Conservation (phyloP, 2,113 vertebrate species). For the Malurus melanocephalus region DNA sequence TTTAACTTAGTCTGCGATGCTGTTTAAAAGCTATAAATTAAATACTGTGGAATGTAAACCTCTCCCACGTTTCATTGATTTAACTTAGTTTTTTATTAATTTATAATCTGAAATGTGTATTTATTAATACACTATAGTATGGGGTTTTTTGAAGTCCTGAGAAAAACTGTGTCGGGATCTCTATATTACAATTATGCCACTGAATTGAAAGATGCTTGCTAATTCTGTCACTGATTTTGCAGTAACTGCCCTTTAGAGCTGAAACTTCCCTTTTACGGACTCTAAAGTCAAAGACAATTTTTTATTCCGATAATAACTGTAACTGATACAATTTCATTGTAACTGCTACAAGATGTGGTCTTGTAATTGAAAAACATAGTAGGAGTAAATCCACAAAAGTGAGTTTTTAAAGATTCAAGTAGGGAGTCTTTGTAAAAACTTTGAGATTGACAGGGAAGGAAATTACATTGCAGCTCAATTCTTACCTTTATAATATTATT, state of each 20-base stretch:
- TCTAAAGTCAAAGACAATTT: background rate
- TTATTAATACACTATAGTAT: background rate
- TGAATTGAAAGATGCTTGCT: background rate
- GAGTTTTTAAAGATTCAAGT: background rate
- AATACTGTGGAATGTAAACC: background rate
- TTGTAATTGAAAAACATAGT: background rate
- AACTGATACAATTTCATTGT: background rate
- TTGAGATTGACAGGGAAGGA: background rate
- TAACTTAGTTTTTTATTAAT: background rate
- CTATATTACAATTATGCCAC: background rate
- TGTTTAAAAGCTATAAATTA: background rate
- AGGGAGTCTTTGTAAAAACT: background rate
- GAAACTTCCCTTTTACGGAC: background rate
- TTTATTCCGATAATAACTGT: background rate
- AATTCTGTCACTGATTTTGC: background rate
- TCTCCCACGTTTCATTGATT: background rate
- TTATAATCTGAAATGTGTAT: background rate
- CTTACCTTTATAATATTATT: background rate
- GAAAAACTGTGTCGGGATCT: background rate
- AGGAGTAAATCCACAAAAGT: background rate
- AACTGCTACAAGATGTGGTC: background rate
- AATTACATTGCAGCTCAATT: background rate
- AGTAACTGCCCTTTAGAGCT: background rate
- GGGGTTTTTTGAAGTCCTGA: background rate
- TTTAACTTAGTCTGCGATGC: background rate